These are phyloP conservation scores for Adela reaumurella DNA, from an alignment of 2,888 invertebrate species.

Conservation along the genomic window DNA sequence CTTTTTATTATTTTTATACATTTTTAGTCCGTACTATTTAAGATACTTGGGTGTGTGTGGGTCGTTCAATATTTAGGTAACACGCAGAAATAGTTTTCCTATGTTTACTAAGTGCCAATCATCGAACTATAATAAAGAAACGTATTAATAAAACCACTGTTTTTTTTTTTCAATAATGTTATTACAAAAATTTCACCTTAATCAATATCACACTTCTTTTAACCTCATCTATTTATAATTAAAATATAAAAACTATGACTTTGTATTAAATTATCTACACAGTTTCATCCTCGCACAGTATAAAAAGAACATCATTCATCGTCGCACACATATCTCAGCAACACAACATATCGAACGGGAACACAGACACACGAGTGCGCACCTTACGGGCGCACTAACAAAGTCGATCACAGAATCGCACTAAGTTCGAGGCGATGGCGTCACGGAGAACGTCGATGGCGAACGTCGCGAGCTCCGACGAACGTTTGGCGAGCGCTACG, in stretches of 20 bases:
- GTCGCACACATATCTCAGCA: conserved; percentile 34
- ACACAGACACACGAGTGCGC: conserved; percentile 25
- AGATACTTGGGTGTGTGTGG: no score
- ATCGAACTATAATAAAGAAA: no score
- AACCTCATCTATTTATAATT: conserved; percentile 55
- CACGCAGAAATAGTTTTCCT: no score
- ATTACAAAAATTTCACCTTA: conserved; percentile 50
- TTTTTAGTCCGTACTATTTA: no score
- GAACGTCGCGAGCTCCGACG: conserved; percentile 23
- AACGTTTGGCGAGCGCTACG: conserved; percentile 44
- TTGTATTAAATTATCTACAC: conserved; percentile 37
- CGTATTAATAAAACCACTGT: no score
- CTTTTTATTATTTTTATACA: no score
- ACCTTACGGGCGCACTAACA: conserved; percentile 16
- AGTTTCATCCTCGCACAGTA: conserved; percentile 36
- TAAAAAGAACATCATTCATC: conserved; percentile 32
- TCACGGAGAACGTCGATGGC: conserved; percentile 12
- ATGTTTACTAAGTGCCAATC: no score
- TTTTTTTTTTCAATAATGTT: conserved; percentile 14
- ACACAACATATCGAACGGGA: conserved; percentile 41
- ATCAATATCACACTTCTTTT: conserved; percentile 52
- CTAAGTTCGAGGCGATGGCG: not conserved
- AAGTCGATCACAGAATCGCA: conserved; percentile 24
- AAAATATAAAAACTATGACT: conserved; percentile 56
- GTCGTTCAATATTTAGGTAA: no score